A percentile compares a stretch with the other conserved stretches of the same genome.
Evolutionary conservation across 2,113 vertebrate species (phyloP).

Genomic region (Pavo muticus): DNA sequence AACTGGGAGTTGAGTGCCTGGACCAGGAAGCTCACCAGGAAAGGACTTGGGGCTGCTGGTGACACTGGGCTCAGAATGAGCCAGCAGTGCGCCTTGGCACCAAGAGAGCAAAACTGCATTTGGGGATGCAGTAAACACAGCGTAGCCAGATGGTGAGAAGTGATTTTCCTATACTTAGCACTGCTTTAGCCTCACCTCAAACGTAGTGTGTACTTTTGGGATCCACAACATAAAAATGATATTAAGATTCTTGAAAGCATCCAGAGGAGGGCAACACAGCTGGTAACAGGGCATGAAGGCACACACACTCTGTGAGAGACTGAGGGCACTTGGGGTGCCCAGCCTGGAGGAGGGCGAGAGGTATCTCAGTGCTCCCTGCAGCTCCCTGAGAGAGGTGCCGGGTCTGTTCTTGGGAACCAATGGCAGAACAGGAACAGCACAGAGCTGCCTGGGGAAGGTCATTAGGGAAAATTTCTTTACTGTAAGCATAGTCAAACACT

Average conservation of each 20-base stretch:
- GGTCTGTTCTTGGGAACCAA: neutral
- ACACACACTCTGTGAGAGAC: neutral
- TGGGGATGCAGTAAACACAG: neutral
- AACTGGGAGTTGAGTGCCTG: neutral
- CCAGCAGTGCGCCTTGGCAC: neutral
- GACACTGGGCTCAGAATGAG: neutral
- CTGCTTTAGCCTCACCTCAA: neutral
- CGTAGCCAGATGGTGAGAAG: neutral
- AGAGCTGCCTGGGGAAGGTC: neutral
- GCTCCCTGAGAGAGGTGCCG: neutral
- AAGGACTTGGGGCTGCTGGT: neutral
- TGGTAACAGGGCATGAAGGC: too few relatives aligned
- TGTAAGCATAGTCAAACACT: neutral
- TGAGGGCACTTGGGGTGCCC: neutral
- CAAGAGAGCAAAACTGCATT: neutral
- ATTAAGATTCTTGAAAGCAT: neutral
- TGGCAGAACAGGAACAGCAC: neutral
- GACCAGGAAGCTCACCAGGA: neutral
- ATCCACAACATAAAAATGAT: neutral
- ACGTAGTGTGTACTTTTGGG: neutral
- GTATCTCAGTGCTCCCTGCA: neutral
- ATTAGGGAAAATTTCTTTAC: neutral
- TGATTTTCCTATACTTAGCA: neutral
- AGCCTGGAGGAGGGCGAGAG: neutral
- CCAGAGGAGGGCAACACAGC: neutral